phyloP scores from a whole-genome alignment of 1,140 invertebrate genomes.

The Dendrolimus punctatus region DNA sequence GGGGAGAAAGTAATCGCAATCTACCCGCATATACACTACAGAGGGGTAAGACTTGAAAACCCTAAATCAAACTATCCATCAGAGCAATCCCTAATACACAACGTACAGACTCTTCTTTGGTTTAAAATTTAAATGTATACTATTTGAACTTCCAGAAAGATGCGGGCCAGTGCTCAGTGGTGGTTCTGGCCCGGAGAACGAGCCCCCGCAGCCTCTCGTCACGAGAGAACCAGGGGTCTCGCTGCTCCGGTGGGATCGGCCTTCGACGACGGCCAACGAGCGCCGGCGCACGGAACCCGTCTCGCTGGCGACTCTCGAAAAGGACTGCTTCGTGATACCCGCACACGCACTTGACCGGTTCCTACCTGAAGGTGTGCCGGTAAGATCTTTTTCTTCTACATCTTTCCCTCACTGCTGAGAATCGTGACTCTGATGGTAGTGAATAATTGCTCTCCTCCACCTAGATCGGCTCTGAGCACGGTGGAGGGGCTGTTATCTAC shows the following conservation, averaged over 20 bases:
- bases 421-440: too few relatives aligned
- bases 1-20: too few relatives aligned
- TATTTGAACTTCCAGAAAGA: constrained; percentile 47
- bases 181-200: constrained; percentile 46
- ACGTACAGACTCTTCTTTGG: too few relatives aligned
- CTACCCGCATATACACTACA: too few relatives aligned
- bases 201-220: constrained; percentile 61
- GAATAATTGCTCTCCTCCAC: too few relatives aligned
- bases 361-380: constrained; percentile 88
- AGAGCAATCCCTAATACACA: too few relatives aligned
- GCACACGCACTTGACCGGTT: constrained; percentile 88
- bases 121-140: too few relatives aligned
- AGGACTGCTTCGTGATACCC: constrained; percentile 92
- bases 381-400: constrained; percentile 50
- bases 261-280: constrained; percentile 36
- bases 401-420: too few relatives aligned
- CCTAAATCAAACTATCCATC: too few relatives aligned
- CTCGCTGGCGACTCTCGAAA: constrained; percentile 83
- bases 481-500: too few relatives aligned
- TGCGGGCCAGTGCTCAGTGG: constrained; percentile 64
- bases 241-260: constrained; percentile 61
- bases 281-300: constrained; percentile 74
- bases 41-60: too few relatives aligned
- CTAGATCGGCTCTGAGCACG: too few relatives aligned
- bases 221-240: constrained; percentile 59